Base-by-base conservation (phyloP, 2,888 invertebrate species). In the Drosophila peninsularis region DNA sequence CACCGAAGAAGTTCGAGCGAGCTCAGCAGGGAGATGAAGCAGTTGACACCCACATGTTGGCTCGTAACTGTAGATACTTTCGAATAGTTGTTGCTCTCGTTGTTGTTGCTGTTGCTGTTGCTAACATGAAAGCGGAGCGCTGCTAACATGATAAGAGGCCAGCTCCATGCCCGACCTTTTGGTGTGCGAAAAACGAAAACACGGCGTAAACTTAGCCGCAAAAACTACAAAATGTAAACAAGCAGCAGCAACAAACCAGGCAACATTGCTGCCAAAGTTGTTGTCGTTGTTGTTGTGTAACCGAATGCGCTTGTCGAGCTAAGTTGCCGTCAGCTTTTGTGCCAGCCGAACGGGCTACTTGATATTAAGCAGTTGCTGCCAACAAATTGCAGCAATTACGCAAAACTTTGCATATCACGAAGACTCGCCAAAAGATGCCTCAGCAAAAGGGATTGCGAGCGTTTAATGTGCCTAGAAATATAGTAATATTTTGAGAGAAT, bases 91-190 rank as follows among this genome's bases (percentile, higher is more conserved):
- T 39, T 45, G 27, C n/a, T 44, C 1, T 9, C 9, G 21, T 14
- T 44, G 66, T 10, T 36, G 64, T 47, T 55, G 65, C 13, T 63
- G 42, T 6, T 56, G 32, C n/a, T 54, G 56, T 14, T 57, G 55
- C 61, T 45, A 61, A 76, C 69, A 70, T 66, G 77, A 78, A 69
- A 61, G 69, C 67, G 64, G 71, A 70, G 80, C 69, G 65, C 62
- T 61, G 69, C 82, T 76, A 71, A 83, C 82, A 83, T 75, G 87
- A 85, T 85, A 86, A 82, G 80, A 80, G 83, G 67, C 61, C 64
- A 74, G 63, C 21, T n/a, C 30, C 37, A 7, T 66, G 42, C 30
- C 50, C 41, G 58, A 41, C 34, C 66, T 60, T 36, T 36, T 65
- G 60, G 65, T 56, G 66, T 72, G 36, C 42, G 55, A 34, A 57